Base-by-base conservation (phyloP, 2,113 vertebrate species). In the Halichoerus grypus region DNA sequence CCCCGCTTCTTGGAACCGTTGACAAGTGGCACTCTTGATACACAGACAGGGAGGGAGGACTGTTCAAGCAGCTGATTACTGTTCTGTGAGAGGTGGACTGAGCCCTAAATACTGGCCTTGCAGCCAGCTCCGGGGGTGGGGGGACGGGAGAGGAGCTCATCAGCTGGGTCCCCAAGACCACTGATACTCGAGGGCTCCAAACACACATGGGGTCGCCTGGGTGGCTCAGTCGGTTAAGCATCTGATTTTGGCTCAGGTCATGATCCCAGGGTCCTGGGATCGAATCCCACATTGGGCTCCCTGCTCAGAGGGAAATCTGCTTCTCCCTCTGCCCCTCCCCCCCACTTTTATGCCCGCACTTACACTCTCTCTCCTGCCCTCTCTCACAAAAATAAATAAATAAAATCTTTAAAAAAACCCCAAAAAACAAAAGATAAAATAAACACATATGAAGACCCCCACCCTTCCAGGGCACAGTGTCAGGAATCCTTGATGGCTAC, bases 1-100 rank as follows among this genome's bases (percentile, higher is more conserved):
- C 7, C 33, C 82, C 1, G 19, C 76, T 94, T 96, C 67, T 90
- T 67, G 57, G 57, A 67, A 91, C 77, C 90, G 42, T 46, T 82
- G 77, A 57, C 67, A 80, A 97, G 92, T 5, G 49, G 55, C 10
- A 39, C 18, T 71, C 5, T 26, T 0, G 0, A 24, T 18, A 39
- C 6, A 49, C 49, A 57, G 69, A 42, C 26, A 36, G 21, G 79
- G n/a, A 91, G 51, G 71, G 5, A 42, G 84, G 36, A 55, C 51
- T 14, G 9, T 26, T 26, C 82, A 57, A 46, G 42, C 2, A n/a
- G 31, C 16, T 0, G 1, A 28, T 4, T 59, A 14, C 8, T 33
- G 4, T 46, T 57, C 49, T 46, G 42, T 0, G 8, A 69, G 16
- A 61, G 76, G 49, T 15, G 13, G 59, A 86, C 21, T 11, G 28